Base-by-base conservation (phyloP, 2,797 vertebrate genomes). In the Emydoidea blandingii region DNA sequence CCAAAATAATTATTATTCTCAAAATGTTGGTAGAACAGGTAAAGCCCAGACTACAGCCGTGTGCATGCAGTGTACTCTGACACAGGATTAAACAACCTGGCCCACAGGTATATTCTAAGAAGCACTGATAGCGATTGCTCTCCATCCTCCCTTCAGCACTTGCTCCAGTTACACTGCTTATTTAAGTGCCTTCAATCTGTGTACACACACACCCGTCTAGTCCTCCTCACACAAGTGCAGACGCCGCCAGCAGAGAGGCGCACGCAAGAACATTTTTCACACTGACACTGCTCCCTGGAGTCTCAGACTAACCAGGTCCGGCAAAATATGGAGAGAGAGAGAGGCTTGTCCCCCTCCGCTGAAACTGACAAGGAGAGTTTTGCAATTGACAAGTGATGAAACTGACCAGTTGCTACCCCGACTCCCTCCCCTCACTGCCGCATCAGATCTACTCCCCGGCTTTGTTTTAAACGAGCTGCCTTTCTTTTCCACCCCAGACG, bases 31-130 rank as follows among this genome's bases (percentile, higher is more conserved):
- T 88, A 96, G 41, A 90, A 90, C 68, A 96, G 96, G 91, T 87
- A 80, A 34, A 76, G 88, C 54, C 37, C 62, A 79, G 85, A 94
- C 84, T 8, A 57, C 88, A 62, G 92, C 91, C 27, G 4, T 90
- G 93, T 87, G 91, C 86, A 89, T 95, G 94, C 93, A 94, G 74
- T 96, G 84, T 92, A 54, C 53, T 23, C 85, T 85, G 89, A 57
- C 94, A 94, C 3, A 50, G 87, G 84, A 88, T 90, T 10, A 92
- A 90, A 88, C 76, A 54, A 1, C 18, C 1, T 16, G 79, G 19
- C 65, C 21, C 49, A 49, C 29, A 5, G 6, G 25, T 12, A 19
- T 31, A 18, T 4, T 18, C 8, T 37, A n/a, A 37, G 34, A 16
- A 19, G 16, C 34, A n/a, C 34, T 2, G 34, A n/a, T 18, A 37